Conservation (phyloP, 2,113 vertebrate genomes). For the Chaetops frenatus region DNA sequence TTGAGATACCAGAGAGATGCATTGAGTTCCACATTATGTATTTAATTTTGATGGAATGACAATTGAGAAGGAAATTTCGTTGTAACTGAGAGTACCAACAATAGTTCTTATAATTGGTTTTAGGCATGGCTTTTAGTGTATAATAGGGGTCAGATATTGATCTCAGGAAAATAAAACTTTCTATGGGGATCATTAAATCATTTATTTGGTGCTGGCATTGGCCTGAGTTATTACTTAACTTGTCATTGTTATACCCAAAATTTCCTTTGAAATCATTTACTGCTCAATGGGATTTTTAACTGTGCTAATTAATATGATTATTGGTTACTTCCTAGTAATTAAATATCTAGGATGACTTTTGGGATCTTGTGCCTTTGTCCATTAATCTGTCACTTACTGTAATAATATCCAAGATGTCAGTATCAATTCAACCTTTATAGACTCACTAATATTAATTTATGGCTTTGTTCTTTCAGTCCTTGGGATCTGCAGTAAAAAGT, state of each 20-base stretch:
- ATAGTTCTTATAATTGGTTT: constrained; percentile 62
- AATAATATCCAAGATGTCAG: constrained; percentile 58
- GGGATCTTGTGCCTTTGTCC: constrained; percentile 21
- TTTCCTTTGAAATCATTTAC: constrained; percentile 59
- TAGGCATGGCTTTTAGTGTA: constrained; percentile 42
- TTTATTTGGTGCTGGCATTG: constrained; percentile 41
- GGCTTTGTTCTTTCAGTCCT: background rate
- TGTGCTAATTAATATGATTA: constrained; percentile 64
- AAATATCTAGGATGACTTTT: constrained; percentile 41
- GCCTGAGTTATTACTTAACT: constrained; percentile 57
- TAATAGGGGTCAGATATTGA: constrained; percentile 61
- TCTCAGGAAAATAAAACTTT: constrained; percentile 63
- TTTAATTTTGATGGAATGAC: constrained; percentile 27
- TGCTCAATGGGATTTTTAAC: constrained; percentile 55
- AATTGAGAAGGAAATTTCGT: background rate
- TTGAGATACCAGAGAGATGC: background rate
- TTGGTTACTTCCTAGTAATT: constrained; percentile 63
- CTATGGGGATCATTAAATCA: constrained; percentile 48
- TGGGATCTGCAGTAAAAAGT: background rate
- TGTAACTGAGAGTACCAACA: constrained; percentile 21
- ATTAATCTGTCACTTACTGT: constrained; percentile 60
- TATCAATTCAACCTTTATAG: constrained; percentile 45
- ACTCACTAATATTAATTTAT: constrained; percentile 37
- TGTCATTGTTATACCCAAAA: constrained; percentile 54
- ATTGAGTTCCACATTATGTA: background rate